These are phyloP conservation scores for Naja naja DNA, from an alignment of 2,113 vertebrate species.

Conservation along the genomic window DNA sequence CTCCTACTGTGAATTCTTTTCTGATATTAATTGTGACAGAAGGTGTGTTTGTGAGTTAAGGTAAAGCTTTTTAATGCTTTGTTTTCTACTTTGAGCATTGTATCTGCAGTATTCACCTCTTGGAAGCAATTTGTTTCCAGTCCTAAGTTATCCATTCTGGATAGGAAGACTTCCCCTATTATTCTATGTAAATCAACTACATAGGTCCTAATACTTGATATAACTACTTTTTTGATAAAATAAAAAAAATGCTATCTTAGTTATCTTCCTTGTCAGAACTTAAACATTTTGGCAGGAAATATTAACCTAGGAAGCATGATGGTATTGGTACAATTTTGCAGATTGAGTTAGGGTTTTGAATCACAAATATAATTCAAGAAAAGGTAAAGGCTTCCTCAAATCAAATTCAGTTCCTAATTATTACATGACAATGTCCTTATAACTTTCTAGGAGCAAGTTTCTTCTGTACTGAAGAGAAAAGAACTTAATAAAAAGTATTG, in stretches of 20 bases:
- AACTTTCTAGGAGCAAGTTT: neutral
- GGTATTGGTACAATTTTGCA: neutral
- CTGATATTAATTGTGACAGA: slow-evolving; percentile 48
- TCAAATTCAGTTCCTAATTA: neutral
- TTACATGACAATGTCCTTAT: neutral
- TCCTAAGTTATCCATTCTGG: slow-evolving; percentile 44
- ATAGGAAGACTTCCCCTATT: slow-evolving; percentile 55
- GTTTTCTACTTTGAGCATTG: slow-evolving; percentile 33
- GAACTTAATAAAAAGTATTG: slow-evolving; percentile 3
- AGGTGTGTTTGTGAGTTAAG: slow-evolving; percentile 26
- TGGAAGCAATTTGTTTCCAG: slow-evolving; percentile 43
- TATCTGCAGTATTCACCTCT: slow-evolving; percentile 26
- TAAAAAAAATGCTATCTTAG: neutral
- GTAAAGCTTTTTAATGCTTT: slow-evolving; percentile 34
- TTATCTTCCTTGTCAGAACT: neutral
- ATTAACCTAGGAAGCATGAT: neutral
- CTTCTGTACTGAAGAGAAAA: neutral
- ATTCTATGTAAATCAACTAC: neutral
- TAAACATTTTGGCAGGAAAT: neutral
- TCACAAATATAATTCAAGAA: neutral
- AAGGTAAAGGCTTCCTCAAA: neutral
- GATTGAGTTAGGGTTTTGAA: neutral
- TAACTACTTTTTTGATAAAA: neutral
- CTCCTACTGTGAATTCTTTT: slow-evolving; percentile 38
- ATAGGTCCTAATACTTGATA: neutral